Base-by-base conservation (phyloP, 2,113 vertebrate species). In the Hoplias malabaricus region DNA sequence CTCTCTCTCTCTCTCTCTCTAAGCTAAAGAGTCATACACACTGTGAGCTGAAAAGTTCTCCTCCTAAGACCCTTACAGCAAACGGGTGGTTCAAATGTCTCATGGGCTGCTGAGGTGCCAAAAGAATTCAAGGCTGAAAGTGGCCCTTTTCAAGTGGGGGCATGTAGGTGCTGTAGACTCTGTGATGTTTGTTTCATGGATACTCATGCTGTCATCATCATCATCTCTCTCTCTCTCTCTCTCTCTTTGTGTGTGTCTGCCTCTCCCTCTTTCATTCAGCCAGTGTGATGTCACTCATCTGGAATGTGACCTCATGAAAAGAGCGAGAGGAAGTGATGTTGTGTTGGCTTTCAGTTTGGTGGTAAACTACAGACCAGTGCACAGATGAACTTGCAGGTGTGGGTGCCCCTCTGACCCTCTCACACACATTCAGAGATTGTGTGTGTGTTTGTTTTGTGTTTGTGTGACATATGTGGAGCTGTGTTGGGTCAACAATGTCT, bases 291-390 rank as follows among this genome's bases (percentile, higher is more conserved):
- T 91, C 88, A 91, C 33, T 8, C 65, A 42, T 29, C 75, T 80
- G 86, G 87, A 88, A 92, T 90, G 87, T 72, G 62, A 42, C 85
- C 78, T 46, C 72, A 82, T 74, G 78, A 86, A 69, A 72, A 80
- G 31, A 61, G 12, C 1, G 34, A 68, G 29, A 33, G 40, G 25
- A 16, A 33, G 70, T 65, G 33, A 48, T 36, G 12, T 6, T n/a
- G 70, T 69, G 80, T 19, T 70, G 19, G 25, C 5, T 43, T 40
- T 25, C 5, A 1, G 9, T 19, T 29, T 21, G 16, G 43, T 57
- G 34, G 50, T 72, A 29, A 72, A 73, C 29, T 62, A 62, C 42
- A 62, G 38, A 63, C 38, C 19, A 19, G 4, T 34, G 27, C 14
- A 46, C 65, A 50, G 13, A 11, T 71, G 13, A 13, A 36, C 59